A percentile compares a stretch with the other conserved stretches of the same genome.
phyloP scores from a whole-genome alignment of 2,113 vertebrate genomes.

The Etia nguti region DNA sequence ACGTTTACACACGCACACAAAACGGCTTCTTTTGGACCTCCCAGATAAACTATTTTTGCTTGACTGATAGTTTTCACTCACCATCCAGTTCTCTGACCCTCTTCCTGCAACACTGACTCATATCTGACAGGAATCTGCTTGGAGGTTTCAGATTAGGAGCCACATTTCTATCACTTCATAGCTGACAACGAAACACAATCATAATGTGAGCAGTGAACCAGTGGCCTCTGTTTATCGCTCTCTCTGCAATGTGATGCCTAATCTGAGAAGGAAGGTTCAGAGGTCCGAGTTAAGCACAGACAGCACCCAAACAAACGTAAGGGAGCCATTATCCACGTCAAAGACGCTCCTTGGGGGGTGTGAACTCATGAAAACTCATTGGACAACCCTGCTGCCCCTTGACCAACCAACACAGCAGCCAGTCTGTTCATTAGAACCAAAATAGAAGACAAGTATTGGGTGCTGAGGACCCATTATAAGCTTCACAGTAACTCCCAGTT shows the following conservation, averaged over 20 bases:
- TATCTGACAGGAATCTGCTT: neutral
- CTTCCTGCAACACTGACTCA: conserved; percentile 8
- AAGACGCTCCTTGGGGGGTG: neutral
- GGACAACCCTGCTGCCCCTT: neutral
- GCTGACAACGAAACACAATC: neutral
- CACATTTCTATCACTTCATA: neutral
- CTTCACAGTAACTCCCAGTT: neutral
- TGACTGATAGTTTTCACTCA: conserved; percentile 14
- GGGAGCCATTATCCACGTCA: neutral
- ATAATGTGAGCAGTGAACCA: neutral
- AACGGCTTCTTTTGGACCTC: conserved; percentile 20
- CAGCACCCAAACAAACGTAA: neutral
- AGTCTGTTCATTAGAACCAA: neutral
- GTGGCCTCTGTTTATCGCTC: neutral
- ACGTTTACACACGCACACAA: neutral
- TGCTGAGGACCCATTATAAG: neutral
- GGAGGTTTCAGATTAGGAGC: neutral
- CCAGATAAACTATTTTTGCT: conserved; percentile 30
- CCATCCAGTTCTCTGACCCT: neutral
- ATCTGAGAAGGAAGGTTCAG: neutral
- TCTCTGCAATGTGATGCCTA: neutral
- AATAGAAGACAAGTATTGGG: neutral
- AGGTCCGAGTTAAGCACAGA: neutral
- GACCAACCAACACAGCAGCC: neutral
- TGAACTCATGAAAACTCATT: neutral